A percentile compares a stretch with the other conserved stretches of the same genome.
These are phyloP conservation scores for Delichon dasypus DNA, from an alignment of 2,797 vertebrate species.

Conservation along the genomic window DNA sequence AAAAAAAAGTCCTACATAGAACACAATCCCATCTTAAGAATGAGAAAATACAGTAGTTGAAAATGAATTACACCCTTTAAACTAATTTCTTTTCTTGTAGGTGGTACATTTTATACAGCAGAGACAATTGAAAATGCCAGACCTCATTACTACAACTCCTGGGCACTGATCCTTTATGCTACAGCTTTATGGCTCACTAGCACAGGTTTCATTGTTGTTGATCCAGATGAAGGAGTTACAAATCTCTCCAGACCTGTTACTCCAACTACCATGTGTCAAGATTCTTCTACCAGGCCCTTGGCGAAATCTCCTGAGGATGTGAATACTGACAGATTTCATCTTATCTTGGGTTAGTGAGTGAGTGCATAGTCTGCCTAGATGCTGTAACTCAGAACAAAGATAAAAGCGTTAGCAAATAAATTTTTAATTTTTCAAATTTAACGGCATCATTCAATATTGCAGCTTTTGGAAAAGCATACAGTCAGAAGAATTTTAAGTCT, in stretches of 20 bases:
- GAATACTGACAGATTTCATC: constrained; percentile 86
- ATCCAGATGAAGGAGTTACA: constrained; percentile 82
- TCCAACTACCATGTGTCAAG: constrained; percentile 90
- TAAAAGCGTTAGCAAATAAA: neutral
- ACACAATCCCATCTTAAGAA: neutral
- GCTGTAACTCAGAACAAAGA: neutral
- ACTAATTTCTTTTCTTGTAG: constrained; percentile 64
- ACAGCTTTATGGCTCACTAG: constrained; percentile 90
- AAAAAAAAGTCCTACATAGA: neutral
- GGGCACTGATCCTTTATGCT: constrained; percentile 90
- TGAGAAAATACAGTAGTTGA: neutral
- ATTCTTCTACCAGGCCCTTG: constrained; percentile 72
- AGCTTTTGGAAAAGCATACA: neutral
- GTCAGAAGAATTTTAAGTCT: neutral
- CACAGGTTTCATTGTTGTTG: constrained; percentile 81
- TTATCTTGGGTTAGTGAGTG: constrained; percentile 86
- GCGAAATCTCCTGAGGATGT: constrained; percentile 90
- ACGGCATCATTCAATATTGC: neutral
- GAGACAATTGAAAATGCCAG: constrained; percentile 86
- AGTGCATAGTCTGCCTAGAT: neutral
- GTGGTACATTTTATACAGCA: constrained; percentile 89
- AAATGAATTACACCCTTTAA: neutral
- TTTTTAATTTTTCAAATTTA: neutral
- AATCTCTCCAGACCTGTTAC: constrained; percentile 91
- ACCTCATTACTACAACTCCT: constrained; percentile 84